Conservation (phyloP, 2,797 vertebrate genomes). For the Peromyscus nudipes region DNA sequence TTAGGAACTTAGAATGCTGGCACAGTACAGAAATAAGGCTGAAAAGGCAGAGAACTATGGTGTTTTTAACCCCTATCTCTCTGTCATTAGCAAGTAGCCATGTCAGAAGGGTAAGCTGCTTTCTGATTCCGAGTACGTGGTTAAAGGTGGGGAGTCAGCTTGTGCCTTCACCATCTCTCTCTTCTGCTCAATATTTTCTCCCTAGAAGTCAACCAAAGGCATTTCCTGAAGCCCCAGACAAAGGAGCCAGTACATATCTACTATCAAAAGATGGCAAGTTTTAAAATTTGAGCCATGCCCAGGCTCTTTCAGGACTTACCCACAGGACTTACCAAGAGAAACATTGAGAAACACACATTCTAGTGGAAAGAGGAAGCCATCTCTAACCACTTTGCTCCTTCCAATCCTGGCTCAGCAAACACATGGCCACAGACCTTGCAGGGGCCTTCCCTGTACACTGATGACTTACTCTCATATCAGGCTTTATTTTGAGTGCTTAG, state of each 20-base stretch:
- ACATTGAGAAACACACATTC: slow-evolving; percentile 19
- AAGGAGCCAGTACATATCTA: neutral
- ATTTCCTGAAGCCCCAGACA: slow-evolving; percentile 43
- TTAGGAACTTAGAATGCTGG: neutral
- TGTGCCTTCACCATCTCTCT: neutral
- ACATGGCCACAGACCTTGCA: neutral
- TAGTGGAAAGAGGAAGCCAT: neutral
- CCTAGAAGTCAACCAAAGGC: neutral
- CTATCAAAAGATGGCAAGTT: neutral
- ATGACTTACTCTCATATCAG: neutral
- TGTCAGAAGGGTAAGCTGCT: neutral
- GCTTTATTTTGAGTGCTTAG: slow-evolving; percentile 19
- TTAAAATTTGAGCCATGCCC: slow-evolving; percentile 18
- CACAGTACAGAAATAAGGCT: neutral
- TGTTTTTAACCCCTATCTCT: slow-evolving; percentile 22
- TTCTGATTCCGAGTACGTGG: neutral
- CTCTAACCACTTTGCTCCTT: neutral
- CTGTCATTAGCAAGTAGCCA: neutral
- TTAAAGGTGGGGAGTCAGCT: neutral
- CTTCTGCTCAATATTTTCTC: slow-evolving; percentile 37
- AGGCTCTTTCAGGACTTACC: neutral
- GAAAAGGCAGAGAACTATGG: neutral
- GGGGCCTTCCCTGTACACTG: neutral
- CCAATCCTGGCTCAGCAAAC: neutral
- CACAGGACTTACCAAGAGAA: slow-evolving; percentile 8